Conservation (phyloP, 2,113 vertebrate genomes). For the Poeciliopsis prolifica region DNA sequence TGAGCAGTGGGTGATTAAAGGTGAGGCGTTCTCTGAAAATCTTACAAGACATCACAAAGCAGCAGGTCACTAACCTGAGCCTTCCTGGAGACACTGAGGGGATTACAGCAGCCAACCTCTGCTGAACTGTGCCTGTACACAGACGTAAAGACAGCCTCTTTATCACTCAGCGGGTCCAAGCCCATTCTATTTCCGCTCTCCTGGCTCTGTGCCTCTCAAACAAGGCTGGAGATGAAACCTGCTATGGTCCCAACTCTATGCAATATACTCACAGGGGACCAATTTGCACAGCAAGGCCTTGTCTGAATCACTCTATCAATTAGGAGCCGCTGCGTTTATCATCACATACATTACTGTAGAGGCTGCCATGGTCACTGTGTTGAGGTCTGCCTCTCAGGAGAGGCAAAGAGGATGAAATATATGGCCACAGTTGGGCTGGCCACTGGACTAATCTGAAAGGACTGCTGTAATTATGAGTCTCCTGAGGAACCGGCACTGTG, state of each 20-base stretch:
- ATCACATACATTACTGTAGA: constrained; percentile 96
- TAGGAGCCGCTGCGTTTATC: constrained; percentile 96
- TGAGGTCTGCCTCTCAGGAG: constrained; percentile 90
- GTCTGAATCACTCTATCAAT: constrained; percentile 98
- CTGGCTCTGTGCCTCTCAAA: constrained; percentile 79
- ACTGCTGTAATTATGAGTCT: constrained; percentile 95
- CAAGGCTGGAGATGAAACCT: constrained; percentile 82
- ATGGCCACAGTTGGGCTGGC: constrained; percentile 93
- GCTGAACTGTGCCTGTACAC: constrained; percentile 72
- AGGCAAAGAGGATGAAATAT: constrained; percentile 78
- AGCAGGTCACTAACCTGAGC: constrained; percentile 78
- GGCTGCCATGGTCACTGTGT: constrained; percentile 87
- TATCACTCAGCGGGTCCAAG: constrained; percentile 84
- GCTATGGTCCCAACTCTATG: constrained; percentile 85
- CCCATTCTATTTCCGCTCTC: constrained; percentile 80
- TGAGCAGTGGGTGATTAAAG: constrained; percentile 78
- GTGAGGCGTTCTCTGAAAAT: constrained; percentile 77
- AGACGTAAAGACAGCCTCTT: constrained; percentile 84
- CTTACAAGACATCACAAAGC: constrained; percentile 80
- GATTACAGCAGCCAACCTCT: constrained; percentile 82
- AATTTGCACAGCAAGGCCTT: constrained; percentile 94
- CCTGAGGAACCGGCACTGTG: constrained; percentile 90
- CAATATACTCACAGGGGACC: constrained; percentile 87
- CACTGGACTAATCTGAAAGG: constrained; percentile 94
- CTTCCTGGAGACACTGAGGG: constrained; percentile 77